These are phyloP conservation scores for Apaloderma vittatum DNA, from an alignment of 2,113 vertebrate species.

Conservation along the genomic window DNA sequence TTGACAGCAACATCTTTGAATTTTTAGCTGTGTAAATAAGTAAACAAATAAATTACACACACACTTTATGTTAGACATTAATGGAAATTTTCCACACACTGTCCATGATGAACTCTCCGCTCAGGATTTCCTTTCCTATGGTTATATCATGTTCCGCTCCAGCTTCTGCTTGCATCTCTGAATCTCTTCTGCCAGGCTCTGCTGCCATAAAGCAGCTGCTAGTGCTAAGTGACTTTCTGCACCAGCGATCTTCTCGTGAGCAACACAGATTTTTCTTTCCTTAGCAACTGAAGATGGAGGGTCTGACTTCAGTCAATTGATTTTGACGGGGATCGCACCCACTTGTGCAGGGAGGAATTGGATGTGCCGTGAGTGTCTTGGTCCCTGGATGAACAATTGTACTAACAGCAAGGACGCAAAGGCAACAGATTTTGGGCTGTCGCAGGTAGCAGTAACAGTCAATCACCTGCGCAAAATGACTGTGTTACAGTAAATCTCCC, in stretches of 20 bases:
- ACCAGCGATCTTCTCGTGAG: conserved; percentile 1
- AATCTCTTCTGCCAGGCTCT: background rate
- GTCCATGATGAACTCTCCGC: background rate
- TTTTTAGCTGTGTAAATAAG: background rate
- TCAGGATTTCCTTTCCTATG: background rate
- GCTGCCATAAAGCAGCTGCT: conserved; percentile 49
- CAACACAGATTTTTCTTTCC: background rate
- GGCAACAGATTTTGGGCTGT: background rate
- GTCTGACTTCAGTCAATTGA: conserved; percentile 44
- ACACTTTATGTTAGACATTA: background rate
- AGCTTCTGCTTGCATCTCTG: background rate
- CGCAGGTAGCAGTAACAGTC: background rate
- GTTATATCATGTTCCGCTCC: background rate
- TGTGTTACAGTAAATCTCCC: background rate
- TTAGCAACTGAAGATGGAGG: conserved; percentile 33
- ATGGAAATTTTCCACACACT: background rate
- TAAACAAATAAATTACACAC: background rate
- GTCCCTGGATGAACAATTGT: background rate
- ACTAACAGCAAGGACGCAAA: background rate
- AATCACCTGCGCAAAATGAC: conserved; percentile 12
- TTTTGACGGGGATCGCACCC: conserved; percentile 6
- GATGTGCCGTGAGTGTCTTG: background rate
- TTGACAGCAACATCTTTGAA: background rate
- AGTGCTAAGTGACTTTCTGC: conserved; percentile 53
- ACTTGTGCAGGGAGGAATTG: background rate